These are phyloP conservation scores for Peribatodes rhomboidaria DNA, from an alignment of 2,888 invertebrate genomes.

Conservation along the genomic window DNA sequence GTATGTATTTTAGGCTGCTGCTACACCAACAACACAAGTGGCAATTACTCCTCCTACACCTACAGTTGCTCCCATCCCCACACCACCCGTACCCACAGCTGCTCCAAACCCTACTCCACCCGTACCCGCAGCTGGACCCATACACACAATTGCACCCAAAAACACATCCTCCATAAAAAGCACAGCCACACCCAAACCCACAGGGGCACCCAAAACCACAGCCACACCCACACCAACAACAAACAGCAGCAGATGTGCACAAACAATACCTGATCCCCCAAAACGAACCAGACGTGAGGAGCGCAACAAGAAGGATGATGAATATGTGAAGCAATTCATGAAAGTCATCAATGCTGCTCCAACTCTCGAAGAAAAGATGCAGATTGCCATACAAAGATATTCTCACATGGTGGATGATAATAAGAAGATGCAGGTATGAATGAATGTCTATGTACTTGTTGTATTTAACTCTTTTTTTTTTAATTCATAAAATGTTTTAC, in stretches of 20 bases:
- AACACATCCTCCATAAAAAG: no score
- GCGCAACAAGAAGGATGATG: slow-evolving; percentile 83
- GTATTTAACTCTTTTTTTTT: no score
- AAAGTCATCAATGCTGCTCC: slow-evolving; percentile 86
- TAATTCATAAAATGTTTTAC: no score
- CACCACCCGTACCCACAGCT: background rate
- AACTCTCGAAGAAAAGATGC: slow-evolving; percentile 89
- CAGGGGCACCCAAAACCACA: background rate
- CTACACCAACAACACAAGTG: no score
- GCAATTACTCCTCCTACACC: background rate
- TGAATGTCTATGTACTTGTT: no score
- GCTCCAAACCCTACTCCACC: no score
- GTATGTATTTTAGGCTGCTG: no score
- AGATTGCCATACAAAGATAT: slow-evolving; percentile 91
- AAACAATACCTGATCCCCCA: slow-evolving; percentile 53
- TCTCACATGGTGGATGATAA: slow-evolving; percentile 92
- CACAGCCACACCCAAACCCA: background rate
- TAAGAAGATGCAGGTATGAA: slow-evolving; percentile 81
- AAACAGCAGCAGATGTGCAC: background rate
- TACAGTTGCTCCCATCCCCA: background rate
- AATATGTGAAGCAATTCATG: slow-evolving; percentile 89
- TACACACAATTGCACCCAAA: background rate
- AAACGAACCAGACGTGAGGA: slow-evolving; percentile 79
- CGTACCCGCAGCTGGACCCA: background rate
- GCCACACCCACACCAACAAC: background rate